phyloP scores from a whole-genome alignment of 2,113 vertebrate species.

The Rhineura floridana region DNA sequence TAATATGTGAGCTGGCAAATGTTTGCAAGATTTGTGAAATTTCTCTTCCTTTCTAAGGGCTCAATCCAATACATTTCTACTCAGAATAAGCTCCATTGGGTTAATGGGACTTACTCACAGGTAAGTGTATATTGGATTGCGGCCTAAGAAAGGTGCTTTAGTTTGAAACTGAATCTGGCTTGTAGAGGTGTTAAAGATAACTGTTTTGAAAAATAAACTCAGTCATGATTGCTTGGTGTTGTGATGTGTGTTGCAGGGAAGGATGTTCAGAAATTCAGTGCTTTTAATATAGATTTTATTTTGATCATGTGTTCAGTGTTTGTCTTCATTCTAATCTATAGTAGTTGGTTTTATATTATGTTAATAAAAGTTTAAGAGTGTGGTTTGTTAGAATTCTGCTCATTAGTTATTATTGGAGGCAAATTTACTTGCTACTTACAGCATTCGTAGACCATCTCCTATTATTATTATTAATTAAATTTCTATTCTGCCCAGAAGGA shows the following conservation, averaged over 20 bases:
- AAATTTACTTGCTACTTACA: neutral
- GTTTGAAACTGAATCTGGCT: slow-evolving; percentile 48
- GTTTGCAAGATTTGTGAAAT: neutral
- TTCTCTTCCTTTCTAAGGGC: slow-evolving; percentile 31
- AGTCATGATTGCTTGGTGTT: neutral
- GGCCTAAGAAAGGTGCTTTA: too few species aligned
- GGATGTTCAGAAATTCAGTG: neutral
- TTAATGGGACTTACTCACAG: too few species aligned
- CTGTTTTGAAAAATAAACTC: neutral
- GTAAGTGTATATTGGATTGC: too few species aligned
- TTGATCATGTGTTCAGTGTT: neutral
- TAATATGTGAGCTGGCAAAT: neutral
- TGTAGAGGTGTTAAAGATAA: neutral
- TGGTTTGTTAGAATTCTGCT: neutral
- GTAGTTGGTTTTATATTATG: neutral
- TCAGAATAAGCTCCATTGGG: too few species aligned
- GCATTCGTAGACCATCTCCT: neutral
- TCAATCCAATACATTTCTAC: too few species aligned
- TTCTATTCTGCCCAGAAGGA: too few species aligned
- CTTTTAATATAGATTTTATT: fast-evolving
- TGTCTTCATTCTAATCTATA: neutral
- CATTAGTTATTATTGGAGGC: neutral
- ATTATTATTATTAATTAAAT: too few species aligned
- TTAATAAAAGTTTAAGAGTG: slow-evolving; percentile 30
- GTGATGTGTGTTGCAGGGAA: neutral